Base-by-base conservation (phyloP, 1,140 invertebrate species). In the Aphis craccivora region DNA sequence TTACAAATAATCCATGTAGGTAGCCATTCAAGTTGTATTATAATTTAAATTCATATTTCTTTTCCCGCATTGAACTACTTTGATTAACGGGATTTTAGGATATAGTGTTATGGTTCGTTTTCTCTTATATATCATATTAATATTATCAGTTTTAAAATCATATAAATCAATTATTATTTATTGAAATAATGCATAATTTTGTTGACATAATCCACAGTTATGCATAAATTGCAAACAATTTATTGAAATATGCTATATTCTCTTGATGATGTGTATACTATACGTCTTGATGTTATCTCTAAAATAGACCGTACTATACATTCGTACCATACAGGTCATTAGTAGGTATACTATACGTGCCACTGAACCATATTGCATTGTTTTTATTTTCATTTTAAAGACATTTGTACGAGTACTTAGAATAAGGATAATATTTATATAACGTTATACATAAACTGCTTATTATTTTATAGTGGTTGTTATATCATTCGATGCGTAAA, bases 331-430 rank as follows among this genome's bases (percentile, higher is more conserved):
- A 86, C 25, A 23, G 14, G 43, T 88, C 86, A 45, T 86, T 48
- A 88, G 18, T n/a, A n/a, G n/a, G n/a, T 48, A 45, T 35, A 20
- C 35, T 51, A 51, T 51, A 88, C n/a, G 20, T 22, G 8, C 51
- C 86, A 48, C n/a, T 6, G 18, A 51, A 51, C 30, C 18, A 48
- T 88, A 88, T 88, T 53, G 18, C n/a, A 35, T 35, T 51, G 45
- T n/a, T 88, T n/a, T 35, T 51, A 51, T 88, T n/a, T 20, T 88
- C n/a, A 88, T 88, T 88, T 88, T 88, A 51, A 88, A 48, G 7
- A 51, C 18, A 51, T 35, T 48, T 25, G 7, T 48, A n/a, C n/a
- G n/a, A n/a, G n/a, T n/a, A 23, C n/a, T 4, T 43, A 86, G 40
- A 2, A 86, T 51, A 48, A 84, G 40, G 35, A 84, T 48, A 51